Evolutionary conservation across 2,113 vertebrate genomes (phyloP).

Genomic region (Crotophaga sulcirostris): DNA sequence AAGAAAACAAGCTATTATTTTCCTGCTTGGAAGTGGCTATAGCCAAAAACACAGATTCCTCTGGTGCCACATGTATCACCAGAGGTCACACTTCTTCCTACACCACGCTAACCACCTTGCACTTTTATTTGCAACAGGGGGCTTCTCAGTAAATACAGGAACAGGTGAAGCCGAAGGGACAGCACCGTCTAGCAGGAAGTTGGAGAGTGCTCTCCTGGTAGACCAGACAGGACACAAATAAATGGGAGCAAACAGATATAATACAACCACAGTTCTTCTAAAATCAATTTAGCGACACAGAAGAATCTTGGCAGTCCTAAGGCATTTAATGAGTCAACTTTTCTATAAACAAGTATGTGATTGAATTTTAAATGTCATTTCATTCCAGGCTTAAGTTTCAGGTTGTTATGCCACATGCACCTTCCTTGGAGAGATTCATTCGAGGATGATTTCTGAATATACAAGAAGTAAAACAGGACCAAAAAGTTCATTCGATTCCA

Average conservation of each 20-base stretch:
- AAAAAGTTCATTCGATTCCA: background rate
- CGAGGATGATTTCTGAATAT: background rate
- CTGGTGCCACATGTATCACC: slow-evolving; percentile 59
- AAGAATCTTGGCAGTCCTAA: background rate
- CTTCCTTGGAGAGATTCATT: slow-evolving; percentile 4
- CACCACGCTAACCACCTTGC: background rate
- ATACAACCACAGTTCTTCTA: background rate
- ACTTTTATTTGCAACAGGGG: background rate
- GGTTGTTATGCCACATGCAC: background rate
- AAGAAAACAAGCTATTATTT: slow-evolving; percentile 70
- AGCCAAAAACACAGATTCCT: slow-evolving; percentile 68
- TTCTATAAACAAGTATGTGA: slow-evolving; percentile 39
- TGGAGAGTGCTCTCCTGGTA: background rate
- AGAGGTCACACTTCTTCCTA: slow-evolving; percentile 31
- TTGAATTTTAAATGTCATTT: slow-evolving; percentile 37
- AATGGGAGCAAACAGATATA: background rate
- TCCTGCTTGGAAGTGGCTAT: slow-evolving; percentile 52
- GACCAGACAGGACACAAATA: background rate
- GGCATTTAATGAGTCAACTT: slow-evolving; percentile 23
- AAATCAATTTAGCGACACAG: background rate
- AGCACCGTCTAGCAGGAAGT: slow-evolving; percentile 3
- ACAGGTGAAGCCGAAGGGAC: slow-evolving; percentile 31
- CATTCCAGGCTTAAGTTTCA: background rate
- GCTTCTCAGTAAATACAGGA: background rate
- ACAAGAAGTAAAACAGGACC: background rate